Conservation (phyloP, 2,113 vertebrate genomes). For the Anarhynchus alexandrinus region DNA sequence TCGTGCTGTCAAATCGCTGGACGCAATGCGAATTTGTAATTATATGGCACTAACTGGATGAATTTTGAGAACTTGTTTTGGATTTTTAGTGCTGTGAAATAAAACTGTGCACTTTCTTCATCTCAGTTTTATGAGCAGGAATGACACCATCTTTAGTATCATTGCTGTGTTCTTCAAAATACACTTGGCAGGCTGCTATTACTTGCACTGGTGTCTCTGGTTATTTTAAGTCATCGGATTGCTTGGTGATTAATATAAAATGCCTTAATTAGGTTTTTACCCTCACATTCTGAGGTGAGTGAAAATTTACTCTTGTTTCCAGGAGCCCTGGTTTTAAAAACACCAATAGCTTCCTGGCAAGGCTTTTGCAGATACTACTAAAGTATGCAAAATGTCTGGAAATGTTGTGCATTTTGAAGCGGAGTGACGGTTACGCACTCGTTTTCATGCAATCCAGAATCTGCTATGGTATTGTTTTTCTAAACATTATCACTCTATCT, state of each 20-base stretch:
- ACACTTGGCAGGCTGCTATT: not conserved
- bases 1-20: not conserved
- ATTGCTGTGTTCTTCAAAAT: not conserved
- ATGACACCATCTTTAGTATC: not conserved
- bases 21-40: not conserved
- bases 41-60: not conserved
- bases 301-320: not conserved
- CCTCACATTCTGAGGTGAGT: not conserved
- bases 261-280: not conserved
- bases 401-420: not conserved
- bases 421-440: fast-evolving
- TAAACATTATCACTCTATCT: not conserved
- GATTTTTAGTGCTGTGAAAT: constrained; percentile 15
- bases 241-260: not conserved
- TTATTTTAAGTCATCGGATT: not conserved
- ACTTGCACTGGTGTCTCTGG: not conserved
- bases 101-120: not conserved
- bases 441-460: not conserved
- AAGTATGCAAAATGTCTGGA: not conserved
- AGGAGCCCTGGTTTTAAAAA: not conserved
- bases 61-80: not conserved
- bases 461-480: not conserved
- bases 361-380: not conserved
- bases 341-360: not conserved
- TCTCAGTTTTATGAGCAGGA: not conserved